phyloP scores from a whole-genome alignment of 2,797 vertebrate genomes.

The Myiotriccus ornatus region DNA sequence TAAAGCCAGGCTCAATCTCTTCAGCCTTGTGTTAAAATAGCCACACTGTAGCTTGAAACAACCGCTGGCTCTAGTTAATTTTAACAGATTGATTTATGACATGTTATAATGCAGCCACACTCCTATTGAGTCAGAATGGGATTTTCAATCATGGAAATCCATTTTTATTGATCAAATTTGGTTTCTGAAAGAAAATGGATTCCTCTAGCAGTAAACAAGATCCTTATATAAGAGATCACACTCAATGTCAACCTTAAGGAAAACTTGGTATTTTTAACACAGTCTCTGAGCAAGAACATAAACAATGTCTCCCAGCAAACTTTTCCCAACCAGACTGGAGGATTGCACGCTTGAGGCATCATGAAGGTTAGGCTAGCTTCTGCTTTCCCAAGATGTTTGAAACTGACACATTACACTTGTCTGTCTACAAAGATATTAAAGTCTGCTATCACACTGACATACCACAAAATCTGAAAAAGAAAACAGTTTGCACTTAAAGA shows the following conservation, averaged over 20 bases:
- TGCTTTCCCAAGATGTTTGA: background rate
- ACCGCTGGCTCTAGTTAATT: background rate
- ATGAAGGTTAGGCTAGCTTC: background rate
- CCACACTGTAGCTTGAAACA: background rate
- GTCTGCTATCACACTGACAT: slow-evolving; percentile 9
- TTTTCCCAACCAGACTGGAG: background rate
- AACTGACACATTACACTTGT: background rate
- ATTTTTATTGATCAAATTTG: background rate
- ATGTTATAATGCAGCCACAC: background rate
- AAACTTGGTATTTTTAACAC: background rate
- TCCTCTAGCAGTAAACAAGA: background rate
- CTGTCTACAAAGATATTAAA: slow-evolving; percentile 24
- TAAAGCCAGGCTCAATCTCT: background rate
- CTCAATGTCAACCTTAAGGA: background rate
- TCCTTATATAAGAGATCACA: background rate
- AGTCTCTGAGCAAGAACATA: background rate
- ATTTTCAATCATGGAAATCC: background rate
- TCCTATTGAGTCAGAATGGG: background rate
- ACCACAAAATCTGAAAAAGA: slow-evolving; percentile 9
- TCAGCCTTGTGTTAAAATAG: background rate
- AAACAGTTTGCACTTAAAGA: background rate
- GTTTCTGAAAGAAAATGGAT: background rate
- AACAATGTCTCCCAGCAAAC: background rate
- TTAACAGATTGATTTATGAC: background rate
- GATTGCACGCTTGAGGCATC: background rate